phyloP scores from a whole-genome alignment of 2,113 vertebrate genomes.

The Callospermophilus lateralis region DNA sequence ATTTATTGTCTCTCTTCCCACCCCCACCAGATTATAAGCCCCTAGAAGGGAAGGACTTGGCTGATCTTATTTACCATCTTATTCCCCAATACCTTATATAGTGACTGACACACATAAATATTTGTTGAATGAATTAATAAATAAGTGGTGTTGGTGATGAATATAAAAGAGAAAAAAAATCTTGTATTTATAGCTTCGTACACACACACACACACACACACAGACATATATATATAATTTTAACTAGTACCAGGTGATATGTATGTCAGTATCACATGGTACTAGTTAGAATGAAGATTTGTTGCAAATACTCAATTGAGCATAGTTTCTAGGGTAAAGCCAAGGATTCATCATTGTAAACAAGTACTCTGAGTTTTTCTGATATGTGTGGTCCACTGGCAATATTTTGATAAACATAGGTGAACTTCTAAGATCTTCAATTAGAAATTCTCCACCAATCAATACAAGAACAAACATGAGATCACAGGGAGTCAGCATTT shows the following conservation, averaged over 20 bases:
- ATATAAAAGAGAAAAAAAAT: not conserved
- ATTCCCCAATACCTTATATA: not conserved
- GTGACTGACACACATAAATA: not conserved
- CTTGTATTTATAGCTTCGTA: not conserved
- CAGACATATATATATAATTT: no score
- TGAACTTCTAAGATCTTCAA: not conserved
- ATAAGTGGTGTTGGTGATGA: not conserved
- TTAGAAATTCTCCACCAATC: not conserved
- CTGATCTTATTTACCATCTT: not conserved
- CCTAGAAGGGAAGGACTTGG: not conserved
- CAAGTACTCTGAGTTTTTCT: not conserved
- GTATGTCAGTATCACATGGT: not conserved
- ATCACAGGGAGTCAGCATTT: not conserved
- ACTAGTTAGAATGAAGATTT: not conserved
- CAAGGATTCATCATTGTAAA: not conserved
- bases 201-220: no score
- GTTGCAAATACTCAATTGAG: not conserved
- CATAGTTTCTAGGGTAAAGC: not conserved
- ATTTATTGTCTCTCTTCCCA: not conserved
- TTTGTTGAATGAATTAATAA: conserved; percentile 37
- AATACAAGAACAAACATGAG: not conserved
- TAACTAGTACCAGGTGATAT: no score
- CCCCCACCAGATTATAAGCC: not conserved
- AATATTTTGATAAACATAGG: conserved; percentile 18
- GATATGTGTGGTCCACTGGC: not conserved